A percentile compares a stretch with the other conserved stretches of the same genome.
These are phyloP conservation scores for Lypha dubia DNA, from an alignment of 2,888 invertebrate genomes.

Conservation along the genomic window DNA sequence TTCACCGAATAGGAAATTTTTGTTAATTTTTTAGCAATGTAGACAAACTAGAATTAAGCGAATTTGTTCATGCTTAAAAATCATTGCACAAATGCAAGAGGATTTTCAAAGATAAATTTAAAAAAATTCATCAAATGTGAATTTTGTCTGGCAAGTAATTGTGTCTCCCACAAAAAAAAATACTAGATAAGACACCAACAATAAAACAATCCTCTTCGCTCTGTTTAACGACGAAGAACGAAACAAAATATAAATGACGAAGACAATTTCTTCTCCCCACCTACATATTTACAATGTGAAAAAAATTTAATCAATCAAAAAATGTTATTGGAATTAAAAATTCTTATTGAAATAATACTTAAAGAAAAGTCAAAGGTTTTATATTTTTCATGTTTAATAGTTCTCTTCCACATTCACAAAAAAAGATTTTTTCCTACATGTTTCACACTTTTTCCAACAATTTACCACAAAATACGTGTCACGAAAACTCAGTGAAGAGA, in stretches of 20 bases:
- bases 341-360: background rate
- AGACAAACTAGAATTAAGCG: no score
- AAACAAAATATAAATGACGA: constrained; percentile 59
- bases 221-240: constrained; percentile 68
- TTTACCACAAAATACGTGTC: constrained; percentile 73
- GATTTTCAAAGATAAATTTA: no score
- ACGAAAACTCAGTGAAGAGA: constrained; percentile 65
- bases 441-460: constrained; percentile 11
- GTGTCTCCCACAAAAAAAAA: constrained; percentile 8
- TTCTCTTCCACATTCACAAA: background rate
- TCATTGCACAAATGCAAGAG: no score
- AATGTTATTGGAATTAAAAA: constrained; percentile 21
- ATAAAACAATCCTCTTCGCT: constrained; percentile 59
- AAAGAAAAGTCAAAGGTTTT: background rate
- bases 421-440: background rate
- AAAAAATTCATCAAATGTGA: no score
- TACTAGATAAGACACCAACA: constrained; percentile 15
- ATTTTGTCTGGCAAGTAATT: constrained; percentile 40
- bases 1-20: no score
- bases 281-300: constrained; percentile 24
- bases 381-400: background rate
- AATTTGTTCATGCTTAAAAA: no score
- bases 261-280: constrained; percentile 64
- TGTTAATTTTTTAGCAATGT: no score
- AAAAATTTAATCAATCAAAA: constrained; percentile 5